These are phyloP conservation scores for Caenorhabditis virilis DNA, from an alignment of 2,888 invertebrate species.

Conservation along the genomic window DNA sequence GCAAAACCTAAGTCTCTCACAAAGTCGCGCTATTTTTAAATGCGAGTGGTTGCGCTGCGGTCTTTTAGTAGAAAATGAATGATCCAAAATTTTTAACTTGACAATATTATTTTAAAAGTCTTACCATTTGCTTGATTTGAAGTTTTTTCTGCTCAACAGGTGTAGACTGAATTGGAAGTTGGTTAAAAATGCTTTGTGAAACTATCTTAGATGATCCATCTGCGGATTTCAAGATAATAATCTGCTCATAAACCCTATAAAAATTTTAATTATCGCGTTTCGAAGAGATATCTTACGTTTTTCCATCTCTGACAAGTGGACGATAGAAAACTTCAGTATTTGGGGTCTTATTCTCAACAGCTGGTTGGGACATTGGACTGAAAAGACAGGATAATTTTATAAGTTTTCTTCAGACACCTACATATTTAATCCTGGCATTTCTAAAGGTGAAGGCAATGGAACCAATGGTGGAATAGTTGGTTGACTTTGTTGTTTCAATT, in stretches of 20 bases:
- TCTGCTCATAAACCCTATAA: slow-evolving; percentile 27
- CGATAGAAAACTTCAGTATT: slow-evolving; percentile 35
- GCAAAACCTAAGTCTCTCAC: too few species aligned
- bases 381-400: too few species aligned
- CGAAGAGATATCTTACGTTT: slow-evolving; percentile 14
- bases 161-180: slow-evolving; percentile 10
- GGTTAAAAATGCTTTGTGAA: slow-evolving; percentile 15
- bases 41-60: too few species aligned
- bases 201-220: slow-evolving; percentile 25
- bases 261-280: background rate
- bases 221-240: slow-evolving; percentile 25
- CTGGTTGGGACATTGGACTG: too few species aligned
- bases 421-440: slow-evolving; percentile 17
- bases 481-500: slow-evolving; percentile 21
- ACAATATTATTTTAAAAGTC: slow-evolving; percentile 21
- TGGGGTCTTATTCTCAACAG: too few species aligned
- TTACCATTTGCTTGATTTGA: slow-evolving; percentile 18
- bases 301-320: slow-evolving; percentile 26
- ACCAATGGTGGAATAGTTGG: slow-evolving; percentile 30
- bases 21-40: too few species aligned
- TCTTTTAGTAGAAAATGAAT: too few species aligned
- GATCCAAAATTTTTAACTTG: too few species aligned
- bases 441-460: slow-evolving; percentile 32
- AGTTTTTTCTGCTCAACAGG: slow-evolving; percentile 1
- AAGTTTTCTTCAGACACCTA: too few species aligned